These are phyloP conservation scores for Crotalus tigris DNA, from an alignment of 2,113 vertebrate genomes.

Conservation along the genomic window DNA sequence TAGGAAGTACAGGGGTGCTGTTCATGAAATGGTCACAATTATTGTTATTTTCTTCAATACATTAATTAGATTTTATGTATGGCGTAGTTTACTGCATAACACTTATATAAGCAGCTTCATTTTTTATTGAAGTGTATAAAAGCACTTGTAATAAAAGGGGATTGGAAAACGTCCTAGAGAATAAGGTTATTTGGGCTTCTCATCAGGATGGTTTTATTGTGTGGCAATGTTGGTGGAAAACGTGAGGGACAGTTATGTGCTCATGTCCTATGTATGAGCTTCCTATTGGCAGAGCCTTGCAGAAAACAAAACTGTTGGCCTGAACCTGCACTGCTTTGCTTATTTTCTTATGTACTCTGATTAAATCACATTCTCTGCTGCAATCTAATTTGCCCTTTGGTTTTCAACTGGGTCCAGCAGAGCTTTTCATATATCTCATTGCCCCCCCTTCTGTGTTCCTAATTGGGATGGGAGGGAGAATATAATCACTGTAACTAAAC, in stretches of 20 bases:
- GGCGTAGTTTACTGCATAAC: neutral
- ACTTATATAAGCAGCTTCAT: neutral
- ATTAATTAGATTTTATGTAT: neutral
- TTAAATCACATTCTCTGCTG: neutral
- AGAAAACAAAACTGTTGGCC: neutral
- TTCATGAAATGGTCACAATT: neutral
- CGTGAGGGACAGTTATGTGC: neutral
- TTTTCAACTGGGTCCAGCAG: neutral
- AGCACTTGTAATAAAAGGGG: neutral
- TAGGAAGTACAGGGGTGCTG: neutral
- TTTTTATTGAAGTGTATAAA: neutral
- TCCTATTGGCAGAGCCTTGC: neutral
- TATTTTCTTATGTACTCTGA: neutral
- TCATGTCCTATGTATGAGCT: neutral
- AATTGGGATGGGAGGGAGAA: neutral
- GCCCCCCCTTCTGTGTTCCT: slow-evolving; percentile 15
- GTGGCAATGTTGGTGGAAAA: neutral
- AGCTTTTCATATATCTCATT: neutral
- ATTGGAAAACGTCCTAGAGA: neutral
- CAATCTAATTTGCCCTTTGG: slow-evolving; percentile 1
- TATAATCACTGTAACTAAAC: neutral
- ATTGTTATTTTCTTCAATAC: neutral
- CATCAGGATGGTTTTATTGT: neutral
- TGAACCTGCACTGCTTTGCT: neutral
- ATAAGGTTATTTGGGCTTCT: neutral